Evolutionary conservation across 2,888 invertebrate genomes (phyloP).

Genomic region (Scaptodrosophila latifasciaeformis): DNA sequence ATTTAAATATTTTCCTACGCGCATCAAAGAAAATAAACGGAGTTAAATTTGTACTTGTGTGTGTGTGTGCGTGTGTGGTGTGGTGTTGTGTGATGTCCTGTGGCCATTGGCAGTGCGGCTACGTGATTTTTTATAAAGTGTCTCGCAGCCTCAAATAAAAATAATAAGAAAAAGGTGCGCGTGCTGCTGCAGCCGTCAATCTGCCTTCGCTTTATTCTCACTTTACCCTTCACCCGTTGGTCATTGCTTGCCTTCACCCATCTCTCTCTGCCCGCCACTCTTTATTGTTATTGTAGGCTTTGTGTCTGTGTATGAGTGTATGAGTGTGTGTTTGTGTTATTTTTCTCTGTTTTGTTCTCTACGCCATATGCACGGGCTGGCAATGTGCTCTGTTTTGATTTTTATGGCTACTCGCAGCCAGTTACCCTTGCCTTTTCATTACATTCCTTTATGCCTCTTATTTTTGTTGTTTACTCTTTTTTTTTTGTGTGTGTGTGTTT

Average conservation of each 20-base stretch:
- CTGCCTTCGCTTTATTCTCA: neutral
- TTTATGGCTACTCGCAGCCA: slow-evolving; percentile 42
- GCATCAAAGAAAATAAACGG: too few relatives aligned
- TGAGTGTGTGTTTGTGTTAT: slow-evolving; percentile 16
- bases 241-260: neutral
- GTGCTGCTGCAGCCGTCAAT: slow-evolving; percentile 15
- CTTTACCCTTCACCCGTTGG: neutral
- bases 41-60: neutral
- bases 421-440: slow-evolving; percentile 6
- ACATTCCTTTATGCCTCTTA: slow-evolving; percentile 6
- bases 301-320: slow-evolving; percentile 30
- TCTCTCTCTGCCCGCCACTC: neutral
- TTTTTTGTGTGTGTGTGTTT: neutral
- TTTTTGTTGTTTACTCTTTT: slow-evolving; percentile 12
- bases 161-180: slow-evolving; percentile 30
- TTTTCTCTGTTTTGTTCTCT: slow-evolving; percentile 24
- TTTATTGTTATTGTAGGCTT: slow-evolving; percentile 2
- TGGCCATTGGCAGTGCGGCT: slow-evolving; percentile 14
- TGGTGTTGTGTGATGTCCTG: slow-evolving; percentile 2
- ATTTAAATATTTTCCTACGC: slow-evolving; percentile 18
- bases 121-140: slow-evolving; percentile 38
- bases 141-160: slow-evolving; percentile 13
- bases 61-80: neutral
- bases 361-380: slow-evolving; percentile 43
- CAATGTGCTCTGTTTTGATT: slow-evolving; percentile 42